Evolutionary conservation across 2,113 vertebrate species (phyloP), one percentile per base, ranked within the genome.

Genomic region (Calidris pygmaea): DNA sequence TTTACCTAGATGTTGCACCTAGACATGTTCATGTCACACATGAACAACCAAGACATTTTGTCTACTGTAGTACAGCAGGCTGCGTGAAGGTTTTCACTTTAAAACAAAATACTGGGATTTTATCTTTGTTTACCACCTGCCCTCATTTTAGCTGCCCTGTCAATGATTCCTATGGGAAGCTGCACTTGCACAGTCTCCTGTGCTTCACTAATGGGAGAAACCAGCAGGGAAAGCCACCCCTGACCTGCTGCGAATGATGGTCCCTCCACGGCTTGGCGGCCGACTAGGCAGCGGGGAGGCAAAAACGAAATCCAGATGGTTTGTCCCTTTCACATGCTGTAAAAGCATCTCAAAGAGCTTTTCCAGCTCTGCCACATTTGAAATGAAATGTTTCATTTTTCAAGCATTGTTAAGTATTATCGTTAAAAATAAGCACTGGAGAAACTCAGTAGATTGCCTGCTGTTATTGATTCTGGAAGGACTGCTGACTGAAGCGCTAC

Each of bases 341-440:
- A 79, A 90, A 89, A 77, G 9, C 21, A 34, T 43, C 48, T 48
- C 50, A 24, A 70, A 65, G 68, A 60, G 56, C 23, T 70, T 74
- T 85, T 60, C 71, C 30, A 77, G 48, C 39, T 81, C 70, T 89
- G 47, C 34, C 85, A 75, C 47, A 6, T 86, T 43, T 19, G 37
- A 80, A 95, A 95, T 37, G 17, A 86, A 81, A 93, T 34, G 30
- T 81, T 96, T 89, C 47, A 77, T 60, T 87, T 92, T 75, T 53
- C 76, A 86, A 93, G 78, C 18, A 53, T 80, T 81, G 53, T 35
- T 35, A 85, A 80, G 50, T 39, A 56, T 93, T 92, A 92, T 81
- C 82, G 85, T 97, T 87, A 96, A 97, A 97, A 97, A 93, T 85
- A 96, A 97, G 96, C 75, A 89, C 77, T 30, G 15, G 35, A 78